Evolutionary conservation across 1,140 invertebrate species (phyloP).

Genomic region (Patella vulgata): DNA sequence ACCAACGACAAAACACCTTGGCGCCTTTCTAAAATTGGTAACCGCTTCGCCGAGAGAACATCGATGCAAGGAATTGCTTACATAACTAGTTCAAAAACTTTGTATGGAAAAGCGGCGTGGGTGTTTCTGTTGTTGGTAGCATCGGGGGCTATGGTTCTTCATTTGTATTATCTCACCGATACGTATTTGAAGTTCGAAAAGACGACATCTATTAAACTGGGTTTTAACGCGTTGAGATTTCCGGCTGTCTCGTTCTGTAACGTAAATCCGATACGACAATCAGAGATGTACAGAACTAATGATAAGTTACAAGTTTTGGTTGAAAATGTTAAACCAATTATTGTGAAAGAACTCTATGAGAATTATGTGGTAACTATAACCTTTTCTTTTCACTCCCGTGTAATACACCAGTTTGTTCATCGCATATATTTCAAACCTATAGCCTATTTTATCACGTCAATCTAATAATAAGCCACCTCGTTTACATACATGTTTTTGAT

Average conservation of each 20-base stretch:
- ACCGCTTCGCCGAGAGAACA: conserved; percentile 30
- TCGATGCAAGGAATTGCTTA: conserved; percentile 31
- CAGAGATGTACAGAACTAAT: conserved; percentile 2
- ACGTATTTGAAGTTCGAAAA: conserved; percentile 29
- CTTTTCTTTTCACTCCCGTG: too few species aligned
- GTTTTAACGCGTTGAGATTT: conserved; percentile 32
- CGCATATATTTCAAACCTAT: too few species aligned
- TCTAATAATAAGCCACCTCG: too few species aligned
- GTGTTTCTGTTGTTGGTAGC: conserved; percentile 16
- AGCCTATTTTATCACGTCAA: too few species aligned
- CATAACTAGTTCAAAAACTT: conserved; percentile 21
- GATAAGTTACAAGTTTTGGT: conserved; percentile 18
- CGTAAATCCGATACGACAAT: conserved; percentile 35
- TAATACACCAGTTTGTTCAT: too few species aligned
- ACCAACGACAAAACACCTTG: too few species aligned
- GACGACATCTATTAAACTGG: too few species aligned
- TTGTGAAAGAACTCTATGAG: too few species aligned
- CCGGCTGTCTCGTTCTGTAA: conserved; percentile 52
- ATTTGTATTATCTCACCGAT: conserved; percentile 21
- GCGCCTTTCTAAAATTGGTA: too few species aligned
- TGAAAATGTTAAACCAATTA: too few species aligned
- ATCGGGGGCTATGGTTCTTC: conserved; percentile 23
- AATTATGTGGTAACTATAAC: too few species aligned
- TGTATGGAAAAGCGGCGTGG: conserved; percentile 24
- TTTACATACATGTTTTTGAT: too few species aligned